Percentiles rank a stretch among this genome's conserved stretches.
These are phyloP conservation scores for Cromileptes altivelis DNA, from an alignment of 2,113 vertebrate genomes.

Conservation along the genomic window DNA sequence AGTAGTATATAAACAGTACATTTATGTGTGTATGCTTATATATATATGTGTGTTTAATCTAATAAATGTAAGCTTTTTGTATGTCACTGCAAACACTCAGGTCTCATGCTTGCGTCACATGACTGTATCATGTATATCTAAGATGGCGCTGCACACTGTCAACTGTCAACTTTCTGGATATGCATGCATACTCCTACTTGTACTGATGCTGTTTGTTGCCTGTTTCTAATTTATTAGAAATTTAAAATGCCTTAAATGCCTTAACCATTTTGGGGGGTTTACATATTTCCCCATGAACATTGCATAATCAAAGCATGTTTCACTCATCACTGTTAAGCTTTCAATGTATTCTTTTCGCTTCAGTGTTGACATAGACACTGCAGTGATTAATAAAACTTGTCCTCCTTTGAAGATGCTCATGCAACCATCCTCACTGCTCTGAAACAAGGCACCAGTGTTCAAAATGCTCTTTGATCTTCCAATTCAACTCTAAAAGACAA, in stretches of 20 bases:
- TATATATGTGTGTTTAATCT: too few relatives aligned
- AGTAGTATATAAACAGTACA: too few relatives aligned
- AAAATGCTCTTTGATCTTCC: conserved; percentile 80
- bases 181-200: too few relatives aligned
- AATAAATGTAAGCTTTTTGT: too few relatives aligned
- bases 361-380: conserved; percentile 66
- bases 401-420: conserved; percentile 78
- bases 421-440: conserved; percentile 61
- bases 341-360: conserved; percentile 62
- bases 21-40: too few relatives aligned
- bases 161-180: too few relatives aligned
- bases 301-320: conserved; percentile 73
- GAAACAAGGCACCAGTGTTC: conserved; percentile 72
- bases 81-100: too few relatives aligned
- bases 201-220: background rate
- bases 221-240: conserved; percentile 24
- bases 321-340: conserved; percentile 47
- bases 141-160: too few relatives aligned
- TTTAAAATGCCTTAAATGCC: conserved; percentile 20
- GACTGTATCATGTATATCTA: too few relatives aligned
- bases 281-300: conserved; percentile 59
- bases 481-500: conserved; percentile 53
- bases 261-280: conserved; percentile 42
- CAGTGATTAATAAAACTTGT: conserved; percentile 73
- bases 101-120: too few relatives aligned